Evolutionary conservation across 2,113 vertebrate species (phyloP).

Genomic region (Hydropotes inermis): DNA sequence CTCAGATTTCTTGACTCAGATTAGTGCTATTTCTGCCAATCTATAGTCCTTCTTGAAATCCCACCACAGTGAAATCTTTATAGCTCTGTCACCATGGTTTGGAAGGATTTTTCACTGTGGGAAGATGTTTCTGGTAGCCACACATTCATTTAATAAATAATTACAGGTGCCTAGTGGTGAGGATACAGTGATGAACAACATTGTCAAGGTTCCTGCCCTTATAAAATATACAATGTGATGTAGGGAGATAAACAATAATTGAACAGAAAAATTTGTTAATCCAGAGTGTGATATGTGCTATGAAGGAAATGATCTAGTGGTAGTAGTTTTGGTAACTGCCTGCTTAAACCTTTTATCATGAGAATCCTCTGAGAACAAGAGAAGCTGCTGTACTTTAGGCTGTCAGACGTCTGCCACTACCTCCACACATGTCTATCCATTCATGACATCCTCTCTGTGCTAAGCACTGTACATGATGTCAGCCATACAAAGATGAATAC

Average conservation of each 20-base stretch:
- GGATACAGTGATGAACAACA: neutral
- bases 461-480: neutral
- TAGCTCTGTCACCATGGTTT: neutral
- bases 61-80: neutral
- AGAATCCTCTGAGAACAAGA: constrained; percentile 15
- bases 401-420: neutral
- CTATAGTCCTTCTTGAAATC: neutral
- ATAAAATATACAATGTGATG: neutral
- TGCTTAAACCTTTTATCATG: neutral
- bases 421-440: neutral
- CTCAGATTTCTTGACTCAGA: neutral
- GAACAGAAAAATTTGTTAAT: neutral
- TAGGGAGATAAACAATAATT: neutral
- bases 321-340: neutral
- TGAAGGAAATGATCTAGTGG: neutral
- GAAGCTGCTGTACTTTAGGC: neutral
- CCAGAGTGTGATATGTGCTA: neutral
- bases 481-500: neutral
- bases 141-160: neutral
- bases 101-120: neutral
- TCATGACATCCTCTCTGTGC: neutral
- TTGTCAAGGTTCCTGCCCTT: neutral
- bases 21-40: neutral
- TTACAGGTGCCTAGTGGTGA: neutral
- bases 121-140: constrained; percentile 9